Base-by-base conservation (phyloP, 2,113 vertebrate genomes). In the Upupa epops region DNA sequence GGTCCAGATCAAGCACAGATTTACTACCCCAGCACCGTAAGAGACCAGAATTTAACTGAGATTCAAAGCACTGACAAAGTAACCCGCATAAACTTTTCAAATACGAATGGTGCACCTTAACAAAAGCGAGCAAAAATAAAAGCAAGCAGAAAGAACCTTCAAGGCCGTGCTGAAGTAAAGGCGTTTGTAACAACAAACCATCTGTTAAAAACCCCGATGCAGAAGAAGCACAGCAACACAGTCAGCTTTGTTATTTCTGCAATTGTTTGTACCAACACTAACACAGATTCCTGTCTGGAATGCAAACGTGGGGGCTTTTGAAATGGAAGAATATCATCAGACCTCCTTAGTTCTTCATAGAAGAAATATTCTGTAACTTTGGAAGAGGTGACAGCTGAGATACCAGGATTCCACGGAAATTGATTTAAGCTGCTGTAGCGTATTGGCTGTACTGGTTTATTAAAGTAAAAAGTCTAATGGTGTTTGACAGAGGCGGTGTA, bases 1-100 rank as follows among this genome's bases (percentile, higher is more conserved):
- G 92, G 95, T 90, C 86, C 89, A 83, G 96, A 97, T 97, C 96
- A 96, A 97, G 94, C 71, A 85, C 82, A 96, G 95, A 97, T 97
- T 97, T 95, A 97, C 95, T 95, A 82, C 91, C 91, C 78, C 64
- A 71, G 81, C 76, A 91, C 86, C 80, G 32, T 61, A 77, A 96
- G 91, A 94, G 82, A 60, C 56, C 65, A 85, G 95, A 94, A 97
- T 97, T 92, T 94, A 94, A 93, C 91, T 60, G 74, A 96, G 51
- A 93, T 83, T 56, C 76, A 84, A 94, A 95, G 89, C 89, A 73
- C 28, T 72, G 71, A 60, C 58, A 83, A 96, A 95, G 80, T 90
- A 92, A 88, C 25, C 10, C 18, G 42, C 28, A 32, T 60, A 88
- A 93, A 96, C 83, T 95, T 93, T 86, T 93, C 59, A 69, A 93